Base-by-base conservation (phyloP, 2,888 invertebrate species). In the Acleris cristana region DNA sequence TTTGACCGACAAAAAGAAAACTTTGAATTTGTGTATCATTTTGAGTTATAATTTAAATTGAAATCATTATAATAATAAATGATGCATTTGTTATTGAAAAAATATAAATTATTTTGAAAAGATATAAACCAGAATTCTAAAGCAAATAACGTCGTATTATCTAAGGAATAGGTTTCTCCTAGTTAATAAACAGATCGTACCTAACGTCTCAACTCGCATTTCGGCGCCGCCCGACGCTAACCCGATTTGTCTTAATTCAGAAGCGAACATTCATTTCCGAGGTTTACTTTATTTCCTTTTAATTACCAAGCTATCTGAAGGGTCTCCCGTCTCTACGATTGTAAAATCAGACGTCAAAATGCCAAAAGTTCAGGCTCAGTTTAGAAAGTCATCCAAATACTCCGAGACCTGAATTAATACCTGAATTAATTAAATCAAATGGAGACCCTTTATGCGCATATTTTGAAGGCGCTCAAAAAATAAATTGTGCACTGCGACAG, bases 381-480 rank as follows among this genome's bases (percentile, higher is more conserved):
- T 23, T 44, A 44, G 21, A 16, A 56, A 44, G 12, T 55, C 19
- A 56, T 40, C 56, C 21, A 44, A 44, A 26, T 51, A 49, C 34
- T 76, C 72, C 70, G 71, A 3, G 70, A 74, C 73, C 75, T 72
- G 73, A 49, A 34, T 60, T 74, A 76, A 77, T 80, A 78, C 74
- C 72, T 74, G 74, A 76, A 66, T 79, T 83, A 86, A 87, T 84
- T 76, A 79, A 85, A 85, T 83, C 84, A 89, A 88, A 89, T 83
- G 72, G 76, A 84, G 81, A 81, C 90, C 85, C 85, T 88, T 90
- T 90, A 90, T 91, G 91, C 88, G 89, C 92, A 92, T 92, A 91
- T 87, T 88, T 87, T 80, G 78, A 78, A 69, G 71, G 74, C 74
- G 71, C 75, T 73, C 73, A 77, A 75, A 71, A 77, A 74, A 77